These are phyloP conservation scores for Anticlea derivata DNA, from an alignment of 2,888 invertebrate genomes.

Conservation along the genomic window DNA sequence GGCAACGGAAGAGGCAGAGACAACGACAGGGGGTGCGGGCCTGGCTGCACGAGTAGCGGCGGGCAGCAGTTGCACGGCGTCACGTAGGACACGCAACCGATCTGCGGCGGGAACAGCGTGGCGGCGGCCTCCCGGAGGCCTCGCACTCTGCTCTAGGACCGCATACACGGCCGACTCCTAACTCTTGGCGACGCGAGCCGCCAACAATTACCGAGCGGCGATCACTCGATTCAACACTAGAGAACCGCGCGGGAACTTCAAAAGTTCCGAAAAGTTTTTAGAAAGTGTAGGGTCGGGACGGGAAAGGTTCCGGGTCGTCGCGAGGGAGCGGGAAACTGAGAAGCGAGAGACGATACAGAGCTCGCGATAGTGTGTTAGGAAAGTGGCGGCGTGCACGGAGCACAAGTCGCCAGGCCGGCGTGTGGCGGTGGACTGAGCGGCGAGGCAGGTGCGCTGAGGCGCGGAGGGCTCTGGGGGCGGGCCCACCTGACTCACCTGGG, in stretches of 20 bases:
- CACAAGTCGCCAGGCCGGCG: constrained; percentile 79
- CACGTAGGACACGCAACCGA: constrained; percentile 82
- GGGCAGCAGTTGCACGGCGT: constrained; percentile 81
- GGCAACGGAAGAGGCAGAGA: constrained; percentile 77
- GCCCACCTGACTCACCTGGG: constrained; percentile 82
- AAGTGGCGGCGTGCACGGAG: constrained; percentile 80
- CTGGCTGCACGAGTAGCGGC: constrained; percentile 77
- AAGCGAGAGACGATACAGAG: constrained; percentile 79
- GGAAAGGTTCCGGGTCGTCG: constrained; percentile 57
- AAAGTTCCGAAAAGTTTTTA: constrained; percentile 56
- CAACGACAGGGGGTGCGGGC: constrained; percentile 71
- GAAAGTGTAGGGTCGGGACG: constrained; percentile 48
- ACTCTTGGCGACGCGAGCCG: constrained; percentile 71
- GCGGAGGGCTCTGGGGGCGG: constrained; percentile 77
- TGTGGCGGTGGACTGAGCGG: constrained; percentile 72
- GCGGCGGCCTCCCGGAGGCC: constrained; percentile 83
- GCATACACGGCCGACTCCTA: constrained; percentile 77
- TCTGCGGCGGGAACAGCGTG: constrained; percentile 84
- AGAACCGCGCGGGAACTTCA: constrained; percentile 54
- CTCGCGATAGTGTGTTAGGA: constrained; percentile 81
- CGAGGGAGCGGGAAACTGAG: constrained; percentile 76
- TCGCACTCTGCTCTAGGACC: constrained; percentile 78
- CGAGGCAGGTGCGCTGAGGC: constrained; percentile 77
- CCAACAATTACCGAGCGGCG: constrained; percentile 49
- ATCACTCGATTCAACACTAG: constrained; percentile 36